These are phyloP conservation scores for Xenus cinereus DNA, from an alignment of 2,113 vertebrate species.

Conservation along the genomic window DNA sequence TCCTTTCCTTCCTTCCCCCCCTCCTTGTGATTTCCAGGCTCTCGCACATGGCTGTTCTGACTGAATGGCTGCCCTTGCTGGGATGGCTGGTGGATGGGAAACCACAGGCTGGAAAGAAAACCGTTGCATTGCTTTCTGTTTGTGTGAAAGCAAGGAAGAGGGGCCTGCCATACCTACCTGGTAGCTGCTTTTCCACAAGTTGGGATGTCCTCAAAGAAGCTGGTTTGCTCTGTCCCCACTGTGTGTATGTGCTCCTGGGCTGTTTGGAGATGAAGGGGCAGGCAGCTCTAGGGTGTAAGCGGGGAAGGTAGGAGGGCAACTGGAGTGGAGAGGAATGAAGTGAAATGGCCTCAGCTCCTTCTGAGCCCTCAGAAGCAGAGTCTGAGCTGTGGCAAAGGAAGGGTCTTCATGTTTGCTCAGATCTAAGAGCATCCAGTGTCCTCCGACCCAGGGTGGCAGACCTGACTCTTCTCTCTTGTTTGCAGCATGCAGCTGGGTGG, in stretches of 20 bases:
- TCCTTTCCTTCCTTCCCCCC: not conserved
- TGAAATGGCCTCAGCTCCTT: not conserved
- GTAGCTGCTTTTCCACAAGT: not conserved
- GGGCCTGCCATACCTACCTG: not conserved
- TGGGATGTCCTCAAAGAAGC: not conserved
- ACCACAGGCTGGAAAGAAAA: not conserved
- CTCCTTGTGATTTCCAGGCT: not conserved
- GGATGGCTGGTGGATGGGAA: not conserved
- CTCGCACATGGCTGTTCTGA: fast-evolving
- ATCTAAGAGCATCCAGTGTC: not conserved
- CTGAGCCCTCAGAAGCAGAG: not conserved
- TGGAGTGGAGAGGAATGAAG: not conserved
- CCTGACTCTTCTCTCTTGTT: not conserved
- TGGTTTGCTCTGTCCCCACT: fast-evolving
- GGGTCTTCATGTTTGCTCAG: not conserved
- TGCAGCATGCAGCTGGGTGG: not conserved
- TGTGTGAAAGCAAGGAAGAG: not conserved
- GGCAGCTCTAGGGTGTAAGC: not conserved
- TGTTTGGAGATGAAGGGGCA: not conserved
- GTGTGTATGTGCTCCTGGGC: not conserved
- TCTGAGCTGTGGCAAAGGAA: not conserved
- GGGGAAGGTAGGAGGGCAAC: not conserved
- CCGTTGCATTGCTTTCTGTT: not conserved
- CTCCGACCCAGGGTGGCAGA: not conserved
- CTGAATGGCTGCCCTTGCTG: not conserved